These are phyloP conservation scores for Siniperca undulata DNA, from an alignment of 2,797 vertebrate species.

Conservation along the genomic window DNA sequence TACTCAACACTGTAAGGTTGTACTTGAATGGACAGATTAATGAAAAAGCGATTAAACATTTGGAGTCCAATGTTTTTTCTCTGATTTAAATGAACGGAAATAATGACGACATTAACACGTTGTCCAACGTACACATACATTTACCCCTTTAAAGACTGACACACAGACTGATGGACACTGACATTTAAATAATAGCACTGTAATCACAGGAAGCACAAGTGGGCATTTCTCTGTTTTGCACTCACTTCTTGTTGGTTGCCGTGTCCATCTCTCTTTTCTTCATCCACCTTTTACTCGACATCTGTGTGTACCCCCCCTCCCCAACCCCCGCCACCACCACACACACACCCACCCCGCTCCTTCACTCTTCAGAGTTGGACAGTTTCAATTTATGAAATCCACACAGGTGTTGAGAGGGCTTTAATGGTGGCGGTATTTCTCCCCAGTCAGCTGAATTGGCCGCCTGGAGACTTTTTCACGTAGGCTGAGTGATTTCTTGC, in stretches of 20 bases:
- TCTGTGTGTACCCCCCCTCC: constrained; percentile 45
- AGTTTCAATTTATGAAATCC: constrained; percentile 76
- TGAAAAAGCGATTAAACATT: constrained; percentile 57
- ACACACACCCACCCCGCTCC: not conserved
- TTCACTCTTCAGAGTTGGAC: constrained; percentile 52
- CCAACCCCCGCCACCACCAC: not conserved
- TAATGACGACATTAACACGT: constrained; percentile 52
- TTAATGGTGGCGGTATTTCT: constrained; percentile 71
- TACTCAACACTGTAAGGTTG: constrained; percentile 40
- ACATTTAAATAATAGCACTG: constrained; percentile 73
- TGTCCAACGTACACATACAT: constrained; percentile 51
- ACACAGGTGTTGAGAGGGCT: constrained; percentile 73
- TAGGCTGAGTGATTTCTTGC: constrained; percentile 74
- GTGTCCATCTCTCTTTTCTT: constrained; percentile 52
- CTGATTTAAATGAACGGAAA: constrained; percentile 58
- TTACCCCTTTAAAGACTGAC: constrained; percentile 39
- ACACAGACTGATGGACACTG: constrained; percentile 47
- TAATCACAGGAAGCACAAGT: constrained; percentile 68
- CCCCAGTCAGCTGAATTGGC: constrained; percentile 57
- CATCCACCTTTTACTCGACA: constrained; percentile 47
- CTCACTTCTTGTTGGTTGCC: constrained; percentile 57
- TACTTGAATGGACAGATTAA: constrained; percentile 53
- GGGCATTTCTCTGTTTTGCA: constrained; percentile 43
- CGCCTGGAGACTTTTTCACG: constrained; percentile 61
- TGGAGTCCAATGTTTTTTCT: constrained; percentile 15